A percentile compares a stretch with the other conserved stretches of the same genome.
Evolutionary conservation across 2,888 invertebrate species (phyloP).

Genomic region (Amphimallon solstitiale): DNA sequence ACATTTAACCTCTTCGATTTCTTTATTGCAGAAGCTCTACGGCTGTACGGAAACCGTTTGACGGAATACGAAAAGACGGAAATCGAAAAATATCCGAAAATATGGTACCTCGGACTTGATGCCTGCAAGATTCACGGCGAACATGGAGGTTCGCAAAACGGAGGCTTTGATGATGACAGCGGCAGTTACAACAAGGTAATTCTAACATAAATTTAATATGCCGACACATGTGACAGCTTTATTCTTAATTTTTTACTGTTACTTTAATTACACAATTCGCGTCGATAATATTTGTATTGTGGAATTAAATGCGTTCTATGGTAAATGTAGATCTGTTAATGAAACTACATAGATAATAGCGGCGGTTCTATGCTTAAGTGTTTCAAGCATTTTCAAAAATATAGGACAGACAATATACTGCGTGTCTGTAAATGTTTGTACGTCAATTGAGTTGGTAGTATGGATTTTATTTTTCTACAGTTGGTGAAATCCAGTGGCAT

Average conservation of each 20-base stretch:
- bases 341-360: too few species aligned
- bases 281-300: too few species aligned
- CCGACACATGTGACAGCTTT: neutral
- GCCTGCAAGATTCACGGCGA: conserved; percentile 87
- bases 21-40: conserved; percentile 78
- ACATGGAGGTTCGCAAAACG: conserved; percentile 82
- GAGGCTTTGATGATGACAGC: conserved; percentile 91
- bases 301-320: too few species aligned
- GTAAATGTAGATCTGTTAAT: too few species aligned
- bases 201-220: neutral
- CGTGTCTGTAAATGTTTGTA: too few species aligned
- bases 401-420: too few species aligned
- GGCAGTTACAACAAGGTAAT: conserved; percentile 94
- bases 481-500: too few species aligned
- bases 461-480: too few species aligned
- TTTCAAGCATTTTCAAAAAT: too few species aligned
- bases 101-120: conserved; percentile 92
- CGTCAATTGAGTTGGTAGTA: too few species aligned
- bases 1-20: neutral
- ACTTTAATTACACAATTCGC: too few species aligned
- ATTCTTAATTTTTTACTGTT: neutral
- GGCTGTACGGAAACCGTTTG: conserved; percentile 83
- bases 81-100: conserved; percentile 90
- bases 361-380: too few species aligned
- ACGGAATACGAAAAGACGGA: conserved; percentile 92